Conservation (phyloP, 2,113 vertebrate genomes). For the Sander lucioperca region DNA sequence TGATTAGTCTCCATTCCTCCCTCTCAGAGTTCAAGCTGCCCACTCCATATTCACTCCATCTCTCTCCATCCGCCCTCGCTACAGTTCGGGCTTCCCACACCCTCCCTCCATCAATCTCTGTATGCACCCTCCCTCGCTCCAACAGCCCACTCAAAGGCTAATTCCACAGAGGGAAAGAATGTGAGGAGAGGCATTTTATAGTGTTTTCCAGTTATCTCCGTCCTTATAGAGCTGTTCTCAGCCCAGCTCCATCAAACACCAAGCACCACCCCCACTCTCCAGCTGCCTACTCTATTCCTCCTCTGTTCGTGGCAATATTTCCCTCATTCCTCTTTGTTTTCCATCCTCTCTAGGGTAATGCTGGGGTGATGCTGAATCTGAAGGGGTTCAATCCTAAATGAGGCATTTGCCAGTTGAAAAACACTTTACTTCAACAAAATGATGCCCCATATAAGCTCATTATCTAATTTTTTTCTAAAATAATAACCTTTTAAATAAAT, state of each 20-base stretch:
- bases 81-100: slow-evolving; percentile 69
- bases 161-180: slow-evolving; percentile 75
- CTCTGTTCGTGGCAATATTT: slow-evolving; percentile 52
- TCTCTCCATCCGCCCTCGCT: slow-evolving; percentile 59
- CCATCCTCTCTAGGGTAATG: slow-evolving; percentile 31
- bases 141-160: slow-evolving; percentile 75
- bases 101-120: slow-evolving; percentile 70
- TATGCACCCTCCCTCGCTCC: slow-evolving; percentile 53
- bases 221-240: slow-evolving; percentile 75
- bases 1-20: slow-evolving; percentile 49
- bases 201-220: slow-evolving; percentile 79
- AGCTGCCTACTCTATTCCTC: slow-evolving; percentile 58
- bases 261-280: slow-evolving; percentile 66
- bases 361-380: slow-evolving; percentile 32
- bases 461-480: neutral
- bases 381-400: slow-evolving; percentile 48
- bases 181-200: slow-evolving; percentile 74
- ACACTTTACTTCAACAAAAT: slow-evolving; percentile 20
- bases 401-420: slow-evolving; percentile 34
- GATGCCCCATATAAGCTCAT: neutral
- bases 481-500: neutral
- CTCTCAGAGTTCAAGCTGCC: slow-evolving; percentile 61
- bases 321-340: slow-evolving; percentile 62
- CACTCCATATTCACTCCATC: slow-evolving; percentile 69
- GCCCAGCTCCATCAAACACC: slow-evolving; percentile 69